Evolutionary conservation across 2,113 vertebrate genomes (phyloP), one percentile per base, ranked within the genome.

Genomic region (Tychaedon coryphoeus): DNA sequence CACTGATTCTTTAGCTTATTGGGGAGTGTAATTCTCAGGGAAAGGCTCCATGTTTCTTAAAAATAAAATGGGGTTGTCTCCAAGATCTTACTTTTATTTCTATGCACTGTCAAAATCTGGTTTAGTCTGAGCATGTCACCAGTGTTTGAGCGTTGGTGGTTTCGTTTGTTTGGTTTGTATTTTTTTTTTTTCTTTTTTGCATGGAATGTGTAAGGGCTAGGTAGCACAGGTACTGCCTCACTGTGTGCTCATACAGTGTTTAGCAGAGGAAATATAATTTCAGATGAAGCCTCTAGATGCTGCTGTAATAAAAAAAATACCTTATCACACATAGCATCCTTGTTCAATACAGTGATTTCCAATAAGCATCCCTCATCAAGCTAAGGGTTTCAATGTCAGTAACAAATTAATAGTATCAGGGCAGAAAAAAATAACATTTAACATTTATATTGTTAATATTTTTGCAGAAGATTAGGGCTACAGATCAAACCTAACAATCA

Each of bases 281-380:
- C 88, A 95, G 10, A 84, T 77, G 7, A 83, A 92, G n/a, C 92
- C 94, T 93, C 91, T 96, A 96, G 92, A 93, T 94, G 88, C 48
- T 96, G 94, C 92, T 97, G n/a, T 94, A 94, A 91, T 93, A 93
- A 96, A 78, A 90, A 93, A 84, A 86, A 93, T 58, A 50, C 14
- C 2, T 5, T 42, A 62, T 78, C n/a, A 60, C n/a, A 33, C 15
- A 15, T 28, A 20, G 8, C 26, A 28, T 67, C 17, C 23, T 56
- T 89, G 43, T 58, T 71, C 72, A 60, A 58, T 86, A 64, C 22
- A 66, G 38, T 4, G n/a, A 64, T 92, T 92, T 90, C 34, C 60
- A 84, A n/a, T 56, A 86, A 70, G 61, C 58, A 36, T 61, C 17
- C 23, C 25, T 91, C 82, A 82, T 14, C 24, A 54, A 22, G n/a